A percentile compares a stretch with the other conserved stretches of the same genome.
Evolutionary conservation across 35 echinoderm and acorn worm species (phyloP).

Genomic region (Heliocidaris erythrogramma): DNA sequence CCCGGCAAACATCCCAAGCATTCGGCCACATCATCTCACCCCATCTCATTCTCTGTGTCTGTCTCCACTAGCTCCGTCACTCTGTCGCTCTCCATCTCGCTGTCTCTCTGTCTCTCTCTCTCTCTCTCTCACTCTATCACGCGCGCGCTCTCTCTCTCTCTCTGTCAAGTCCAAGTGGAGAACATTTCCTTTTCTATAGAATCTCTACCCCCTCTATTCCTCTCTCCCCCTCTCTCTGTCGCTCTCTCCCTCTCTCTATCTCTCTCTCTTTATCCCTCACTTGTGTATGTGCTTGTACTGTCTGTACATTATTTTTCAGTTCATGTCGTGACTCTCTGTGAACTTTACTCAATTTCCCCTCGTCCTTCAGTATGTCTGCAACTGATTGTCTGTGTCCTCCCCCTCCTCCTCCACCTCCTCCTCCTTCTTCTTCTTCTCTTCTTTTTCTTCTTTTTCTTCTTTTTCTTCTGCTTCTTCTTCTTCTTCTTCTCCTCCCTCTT

Average conservation of each 20-base stretch:
- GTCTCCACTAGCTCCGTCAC: not conserved
- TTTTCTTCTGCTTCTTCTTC: no score
- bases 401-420: no score
- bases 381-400: no score
- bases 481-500: no score
- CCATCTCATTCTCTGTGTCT: not conserved
- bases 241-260: not conserved
- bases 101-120: not conserved
- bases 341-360: no score
- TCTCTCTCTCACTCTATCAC: not conserved
- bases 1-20: constrained; percentile 32
- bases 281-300: no score
- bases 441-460: no score
- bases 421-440: no score
- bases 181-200: not conserved
- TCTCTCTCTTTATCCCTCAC: no score
- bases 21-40: constrained; percentile 2
- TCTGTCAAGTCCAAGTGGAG: not conserved
- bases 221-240: not conserved
- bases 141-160: not conserved
- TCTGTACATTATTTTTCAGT: no score
- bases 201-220: not conserved
- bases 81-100: not conserved
- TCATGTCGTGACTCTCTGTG: no score
- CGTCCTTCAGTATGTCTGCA: no score